These are phyloP conservation scores for Platysteira castanea DNA, from an alignment of 2,113 vertebrate species.

Conservation along the genomic window DNA sequence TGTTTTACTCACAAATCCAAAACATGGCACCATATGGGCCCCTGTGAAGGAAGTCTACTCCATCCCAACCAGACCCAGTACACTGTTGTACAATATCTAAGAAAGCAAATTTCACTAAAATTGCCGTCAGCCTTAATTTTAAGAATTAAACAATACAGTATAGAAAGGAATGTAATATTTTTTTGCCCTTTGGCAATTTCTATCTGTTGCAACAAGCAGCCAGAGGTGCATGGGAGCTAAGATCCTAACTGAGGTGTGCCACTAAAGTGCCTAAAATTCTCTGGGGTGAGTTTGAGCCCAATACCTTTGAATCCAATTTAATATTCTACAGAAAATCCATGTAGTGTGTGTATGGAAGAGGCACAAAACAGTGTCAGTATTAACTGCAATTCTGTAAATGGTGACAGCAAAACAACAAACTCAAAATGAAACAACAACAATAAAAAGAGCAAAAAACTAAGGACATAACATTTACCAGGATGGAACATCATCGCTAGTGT, in stretches of 20 bases:
- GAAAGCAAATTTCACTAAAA: neutral
- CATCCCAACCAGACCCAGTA: neutral
- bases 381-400: neutral
- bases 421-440: neutral
- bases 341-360: neutral
- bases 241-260: neutral
- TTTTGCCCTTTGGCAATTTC: neutral
- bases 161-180: neutral
- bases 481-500: neutral
- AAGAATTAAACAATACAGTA: neutral
- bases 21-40: neutral
- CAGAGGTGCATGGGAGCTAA: neutral
- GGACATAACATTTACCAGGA: neutral
- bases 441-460: neutral
- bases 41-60: neutral
- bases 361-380: neutral
- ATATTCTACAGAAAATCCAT: neutral
- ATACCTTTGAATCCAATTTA: neutral
- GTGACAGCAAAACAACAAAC: neutral
- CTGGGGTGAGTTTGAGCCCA: neutral
- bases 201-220: neutral
- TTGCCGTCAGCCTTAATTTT: neutral
- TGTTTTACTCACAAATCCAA: neutral
- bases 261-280: neutral
- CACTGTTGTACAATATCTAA: neutral